These are phyloP conservation scores for Rhincodon typus DNA, from an alignment of 2,797 vertebrate genomes.

Conservation along the genomic window DNA sequence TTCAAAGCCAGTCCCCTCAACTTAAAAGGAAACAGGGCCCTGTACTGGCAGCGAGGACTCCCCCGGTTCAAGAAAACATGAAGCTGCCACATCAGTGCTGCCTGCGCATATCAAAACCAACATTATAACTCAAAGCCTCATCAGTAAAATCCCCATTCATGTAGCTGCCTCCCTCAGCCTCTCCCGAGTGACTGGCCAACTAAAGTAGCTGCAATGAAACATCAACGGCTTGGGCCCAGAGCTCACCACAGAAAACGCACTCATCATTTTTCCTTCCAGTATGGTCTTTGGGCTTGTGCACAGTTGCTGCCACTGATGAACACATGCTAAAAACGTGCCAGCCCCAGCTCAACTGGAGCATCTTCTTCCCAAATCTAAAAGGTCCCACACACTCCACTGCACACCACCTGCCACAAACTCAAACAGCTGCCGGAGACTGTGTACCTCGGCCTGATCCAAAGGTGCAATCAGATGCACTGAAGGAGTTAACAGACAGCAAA, in stretches of 20 bases:
- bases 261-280: too few relatives aligned
- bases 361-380: neutral
- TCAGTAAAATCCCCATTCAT: neutral
- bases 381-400: too few relatives aligned
- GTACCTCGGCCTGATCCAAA: neutral
- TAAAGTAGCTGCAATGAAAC: neutral
- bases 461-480: neutral
- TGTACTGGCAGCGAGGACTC: slow-evolving; percentile 26
- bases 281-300: too few relatives aligned
- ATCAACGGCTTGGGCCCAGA: neutral
- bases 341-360: neutral
- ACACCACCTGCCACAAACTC: neutral
- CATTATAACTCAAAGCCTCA: neutral
- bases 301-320: neutral
- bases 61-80: neutral
- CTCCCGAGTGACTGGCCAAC: neutral
- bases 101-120: neutral
- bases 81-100: neutral
- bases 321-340: neutral
- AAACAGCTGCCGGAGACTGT: neutral
- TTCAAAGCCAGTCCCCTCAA: neutral
- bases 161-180: neutral
- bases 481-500: neutral
- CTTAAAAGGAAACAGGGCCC: neutral
- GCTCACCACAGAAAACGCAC: neutral